Evolutionary conservation across 30 jellyfish, hydroid and myxozoan genomes (phyloP).

Genomic region (Aurelia coerulea): DNA sequence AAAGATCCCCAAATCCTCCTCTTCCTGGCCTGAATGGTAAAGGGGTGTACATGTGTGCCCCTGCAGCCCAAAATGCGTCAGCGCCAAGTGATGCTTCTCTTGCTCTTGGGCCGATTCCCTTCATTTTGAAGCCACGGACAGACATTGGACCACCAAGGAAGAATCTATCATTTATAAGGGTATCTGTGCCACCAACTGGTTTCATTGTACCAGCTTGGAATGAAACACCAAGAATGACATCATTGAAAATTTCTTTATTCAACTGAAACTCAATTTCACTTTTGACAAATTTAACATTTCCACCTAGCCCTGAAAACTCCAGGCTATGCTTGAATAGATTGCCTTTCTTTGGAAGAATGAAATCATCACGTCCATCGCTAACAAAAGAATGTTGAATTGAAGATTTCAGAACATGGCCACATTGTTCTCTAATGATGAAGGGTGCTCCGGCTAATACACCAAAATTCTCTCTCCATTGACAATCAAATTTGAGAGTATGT

Average conservation of each 20-base stretch:
- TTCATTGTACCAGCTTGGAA: constrained; percentile 85
- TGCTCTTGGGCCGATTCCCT: constrained; percentile 85
- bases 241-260: constrained; percentile 76
- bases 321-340: constrained; percentile 79
- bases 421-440: constrained; percentile 80
- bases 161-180: constrained; percentile 81
- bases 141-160: constrained; percentile 98
- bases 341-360: constrained; percentile 85
- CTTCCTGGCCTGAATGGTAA: constrained; percentile 97
- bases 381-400: constrained; percentile 77
- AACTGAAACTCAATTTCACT: constrained; percentile 87
- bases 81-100: constrained; percentile 92
- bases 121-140: constrained; percentile 90
- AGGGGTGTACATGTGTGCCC: constrained; percentile 95
- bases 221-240: constrained; percentile 64
- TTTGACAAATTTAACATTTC: constrained; percentile 74
- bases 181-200: constrained; percentile 65
- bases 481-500: constrained; percentile 81
- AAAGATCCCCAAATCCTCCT: constrained; percentile 96
- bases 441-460: constrained; percentile 79
- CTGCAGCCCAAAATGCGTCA: constrained; percentile 93
- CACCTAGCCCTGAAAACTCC: constrained; percentile 92
- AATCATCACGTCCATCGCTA: constrained; percentile 95
- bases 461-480: constrained; percentile 85
- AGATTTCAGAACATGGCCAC: constrained; percentile 89